Evolutionary conservation across 1,140 invertebrate species (phyloP), one percentile per base, ranked within the genome.

Genomic region (Bombus pyrosoma): DNA sequence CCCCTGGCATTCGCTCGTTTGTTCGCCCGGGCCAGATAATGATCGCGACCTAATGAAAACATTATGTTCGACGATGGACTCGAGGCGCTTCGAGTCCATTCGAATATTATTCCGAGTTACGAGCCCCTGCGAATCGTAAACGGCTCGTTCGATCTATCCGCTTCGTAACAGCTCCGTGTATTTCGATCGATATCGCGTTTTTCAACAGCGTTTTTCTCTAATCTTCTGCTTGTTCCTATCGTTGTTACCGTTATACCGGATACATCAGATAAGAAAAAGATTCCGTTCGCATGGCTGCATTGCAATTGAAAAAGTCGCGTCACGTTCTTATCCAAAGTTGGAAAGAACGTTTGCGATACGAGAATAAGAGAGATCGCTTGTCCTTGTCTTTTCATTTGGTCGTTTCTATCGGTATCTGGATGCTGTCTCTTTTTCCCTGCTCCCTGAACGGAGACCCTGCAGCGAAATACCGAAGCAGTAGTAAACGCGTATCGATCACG

Each of bases 31-130:
- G 82, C 77, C 89, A 88, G 91, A 92, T 92, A 92, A 92, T 90
- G 89, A 92, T 92, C 91, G 83, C 85, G 86, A 90, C 86, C 87
- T 91, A 91, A 92, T 91, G 91, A 92, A 93, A 91, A 93, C 89
- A 91, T 92, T 91, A 93, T 86, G 85, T 90, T 87, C 78, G 78
- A 32, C 87, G 85, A 76, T 84, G 75, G 69, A 32, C 75, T 74
- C 43, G 39, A 59, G 62, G 22, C 22, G 41, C 62, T 47, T 82
- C 66, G 71, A 66, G 66, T 81, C 41, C 41, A 12, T n/a, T 43
- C 32, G 66, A 64, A 66, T 72, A 69, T 81, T 71, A 81, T 81
- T 72, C 68, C 53, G 13, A 77, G 53, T 76, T 76, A 76, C 74
- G 53, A 72, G 34, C n/a, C 66, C 39, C 47, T 22, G 77, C 62